Base-by-base conservation (phyloP, 1,140 invertebrate species). In the Sitodiplosis mosellana region DNA sequence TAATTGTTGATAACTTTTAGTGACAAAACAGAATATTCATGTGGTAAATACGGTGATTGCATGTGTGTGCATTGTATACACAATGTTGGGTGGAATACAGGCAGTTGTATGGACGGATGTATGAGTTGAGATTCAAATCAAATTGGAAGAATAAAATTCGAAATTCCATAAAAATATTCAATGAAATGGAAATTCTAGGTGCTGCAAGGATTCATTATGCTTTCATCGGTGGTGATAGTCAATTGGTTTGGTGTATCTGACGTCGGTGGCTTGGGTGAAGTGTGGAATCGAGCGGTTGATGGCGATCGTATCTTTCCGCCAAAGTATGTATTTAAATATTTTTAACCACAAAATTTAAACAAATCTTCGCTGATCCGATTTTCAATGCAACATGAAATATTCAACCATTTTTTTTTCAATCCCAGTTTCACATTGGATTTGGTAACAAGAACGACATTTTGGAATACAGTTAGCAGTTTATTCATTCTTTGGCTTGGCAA, bases 101-200 rank as follows among this genome's bases (percentile, higher is more conserved):
- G 86, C 85, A 0, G 86, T 90, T 2, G 78, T 90, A 17, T 87
- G 83, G 84, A 88, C 87, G 1, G 87, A 91, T 64, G 77, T n/a
- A n/a, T 82, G n/a, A n/a, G n/a, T n/a, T n/a, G n/a, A n/a, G n/a
- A n/a, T n/a, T n/a, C n/a, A n/a, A n/a, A n/a, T n/a, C n/a, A n/a
- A n/a, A n/a, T n/a, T n/a, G n/a, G n/a, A n/a, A n/a, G n/a, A n/a
- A n/a, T n/a, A n/a, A n/a, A n/a, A n/a, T n/a, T n/a, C n/a, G n/a
- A n/a, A n/a, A n/a, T n/a, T n/a, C n/a, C n/a, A n/a, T n/a, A n/a
- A n/a, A n/a, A n/a, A n/a, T n/a, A n/a, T n/a, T n/a, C n/a, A n/a
- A n/a, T n/a, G n/a, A n/a, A n/a, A n/a, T n/a, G n/a, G n/a, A n/a
- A n/a, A n/a, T n/a, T n/a, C n/a, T n/a, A 27, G 27, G 27, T 27